Conservation (phyloP, 2,888 invertebrate species). For the Eupithecia subfuscata region DNA sequence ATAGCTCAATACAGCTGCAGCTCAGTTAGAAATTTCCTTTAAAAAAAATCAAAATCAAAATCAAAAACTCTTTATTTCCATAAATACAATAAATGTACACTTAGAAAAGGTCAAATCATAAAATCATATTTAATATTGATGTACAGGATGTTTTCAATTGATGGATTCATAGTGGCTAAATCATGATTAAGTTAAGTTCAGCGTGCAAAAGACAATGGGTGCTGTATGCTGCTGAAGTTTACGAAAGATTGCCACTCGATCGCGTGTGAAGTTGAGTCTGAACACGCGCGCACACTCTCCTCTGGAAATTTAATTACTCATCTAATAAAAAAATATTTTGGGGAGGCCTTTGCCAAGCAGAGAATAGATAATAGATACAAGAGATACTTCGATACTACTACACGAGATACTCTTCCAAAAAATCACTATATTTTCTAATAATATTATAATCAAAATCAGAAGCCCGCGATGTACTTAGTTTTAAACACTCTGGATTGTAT, state of each 20-base stretch:
- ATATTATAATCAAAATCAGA: no score
- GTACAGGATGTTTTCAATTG: conserved; percentile 54
- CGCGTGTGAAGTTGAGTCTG: not conserved
- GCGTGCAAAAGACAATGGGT: not conserved
- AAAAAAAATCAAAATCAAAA: no score
- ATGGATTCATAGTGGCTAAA: not conserved
- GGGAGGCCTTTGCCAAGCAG: not conserved
- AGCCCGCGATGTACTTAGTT: not conserved
- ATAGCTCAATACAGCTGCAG: conserved; percentile 64
- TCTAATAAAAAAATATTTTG: not conserved
- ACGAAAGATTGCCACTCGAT: not conserved
- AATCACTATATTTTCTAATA: not conserved
- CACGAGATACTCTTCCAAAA: not conserved
- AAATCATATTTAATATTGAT: no score
- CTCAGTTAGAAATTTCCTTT: conserved; percentile 58
- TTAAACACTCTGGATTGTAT: conserved; percentile 52
- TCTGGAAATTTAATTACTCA: not conserved
- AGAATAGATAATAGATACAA: no score
- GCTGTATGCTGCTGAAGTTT: not conserved
- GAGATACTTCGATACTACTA: no score
- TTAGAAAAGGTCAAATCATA: no score
- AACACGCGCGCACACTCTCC: no score
- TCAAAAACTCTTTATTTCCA: no score
- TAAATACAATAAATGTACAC: no score
- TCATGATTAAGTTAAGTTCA: not conserved